Evolutionary conservation across 92 coral and sea anemone genomes (phyloP).

Genomic region (Epizoanthus ramosus): DNA sequence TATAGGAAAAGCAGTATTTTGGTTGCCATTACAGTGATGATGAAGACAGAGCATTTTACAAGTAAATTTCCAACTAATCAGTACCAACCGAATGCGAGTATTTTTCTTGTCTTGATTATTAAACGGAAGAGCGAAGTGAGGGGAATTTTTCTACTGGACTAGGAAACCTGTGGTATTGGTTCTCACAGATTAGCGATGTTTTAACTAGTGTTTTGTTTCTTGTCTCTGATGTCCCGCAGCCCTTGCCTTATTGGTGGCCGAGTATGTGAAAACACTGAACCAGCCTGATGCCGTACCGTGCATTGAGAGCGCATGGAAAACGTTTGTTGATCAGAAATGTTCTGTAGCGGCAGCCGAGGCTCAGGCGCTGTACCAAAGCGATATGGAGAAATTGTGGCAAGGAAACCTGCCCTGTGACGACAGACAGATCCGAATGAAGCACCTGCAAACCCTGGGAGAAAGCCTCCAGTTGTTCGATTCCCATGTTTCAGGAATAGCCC

Average conservation of each 20-base stretch:
- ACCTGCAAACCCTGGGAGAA: neutral
- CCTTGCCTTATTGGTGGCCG: slow-evolving; percentile 32
- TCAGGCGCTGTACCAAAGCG: slow-evolving; percentile 19
- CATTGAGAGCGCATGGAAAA: slow-evolving; percentile 26
- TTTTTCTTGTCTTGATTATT: too few relatives aligned
- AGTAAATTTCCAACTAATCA: too few relatives aligned
- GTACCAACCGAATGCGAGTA: too few relatives aligned
- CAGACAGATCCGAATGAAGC: slow-evolving; percentile 11
- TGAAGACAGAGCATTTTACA: too few relatives aligned
- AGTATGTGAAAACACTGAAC: slow-evolving; percentile 36
- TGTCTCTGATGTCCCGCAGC: neutral
- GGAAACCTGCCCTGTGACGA: slow-evolving; percentile 28
- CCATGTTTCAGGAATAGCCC: slow-evolving; percentile 29
- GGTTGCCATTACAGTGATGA: too few relatives aligned
- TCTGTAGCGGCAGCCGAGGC: slow-evolving; percentile 18
- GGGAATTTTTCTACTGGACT: too few relatives aligned
- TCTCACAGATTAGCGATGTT: too few relatives aligned
- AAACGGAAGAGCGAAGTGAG: too few relatives aligned
- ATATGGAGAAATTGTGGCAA: slow-evolving; percentile 10
- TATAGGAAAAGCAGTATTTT: too few relatives aligned
- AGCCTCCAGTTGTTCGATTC: slow-evolving; percentile 29
- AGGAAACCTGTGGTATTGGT: too few relatives aligned
- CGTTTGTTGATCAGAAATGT: slow-evolving; percentile 37
- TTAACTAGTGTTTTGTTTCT: neutral
- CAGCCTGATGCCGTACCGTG: slow-evolving; percentile 34